Evolutionary conservation across 2,797 vertebrate genomes (phyloP), one percentile per base, ranked within the genome.

Genomic region (Phalloptychus januarius): DNA sequence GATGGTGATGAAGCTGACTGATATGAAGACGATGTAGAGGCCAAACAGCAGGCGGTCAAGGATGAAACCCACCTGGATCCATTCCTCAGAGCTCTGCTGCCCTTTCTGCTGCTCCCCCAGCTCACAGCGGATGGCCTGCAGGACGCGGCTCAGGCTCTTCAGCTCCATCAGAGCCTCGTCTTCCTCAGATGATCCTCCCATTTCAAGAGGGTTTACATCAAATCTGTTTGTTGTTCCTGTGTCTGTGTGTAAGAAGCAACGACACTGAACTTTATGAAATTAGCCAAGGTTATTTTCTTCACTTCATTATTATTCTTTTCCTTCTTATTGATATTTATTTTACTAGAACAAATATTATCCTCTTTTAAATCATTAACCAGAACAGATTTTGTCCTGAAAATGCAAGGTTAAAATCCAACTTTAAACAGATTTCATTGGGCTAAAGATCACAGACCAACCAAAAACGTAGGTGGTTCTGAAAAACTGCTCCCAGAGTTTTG

Each of bases 31-130:
- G 75, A 92, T 79, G 91, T 95, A 95, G 84, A 95, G 16, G 85
- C 79, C 76, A 67, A 96, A 96, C 71, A 96, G 93, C 87, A 94
- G 85, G 69, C 94, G 94, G 86, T 96, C 94, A 67, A 96, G 88
- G 89, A 95, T 85, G 79, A 91, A 91, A 79, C 91, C 95, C 80
- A 95, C 91, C 87, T 93, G 92, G 50, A 91, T 85, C 95, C 95
- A 95, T 1, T 95, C 94, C 76, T 94, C 83, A 0, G 90, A 82
- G 72, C 58, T 86, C 18, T 78, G 46, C 42, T 44, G 89, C 15
- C 71, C 70, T 1, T 65, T 80, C 36, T 86, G 71, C 65, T 93
- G 79, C 76, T 94, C 65, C 75, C 94, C 93, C 82, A 94, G 85
- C 46, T 93, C 86, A 5, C 76, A 56, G 38, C 89, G 94, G 71